A percentile compares a stretch with the other conserved stretches of the same genome.
These are phyloP conservation scores for Falco concolor DNA, from an alignment of 2,797 vertebrate genomes.

Conservation along the genomic window DNA sequence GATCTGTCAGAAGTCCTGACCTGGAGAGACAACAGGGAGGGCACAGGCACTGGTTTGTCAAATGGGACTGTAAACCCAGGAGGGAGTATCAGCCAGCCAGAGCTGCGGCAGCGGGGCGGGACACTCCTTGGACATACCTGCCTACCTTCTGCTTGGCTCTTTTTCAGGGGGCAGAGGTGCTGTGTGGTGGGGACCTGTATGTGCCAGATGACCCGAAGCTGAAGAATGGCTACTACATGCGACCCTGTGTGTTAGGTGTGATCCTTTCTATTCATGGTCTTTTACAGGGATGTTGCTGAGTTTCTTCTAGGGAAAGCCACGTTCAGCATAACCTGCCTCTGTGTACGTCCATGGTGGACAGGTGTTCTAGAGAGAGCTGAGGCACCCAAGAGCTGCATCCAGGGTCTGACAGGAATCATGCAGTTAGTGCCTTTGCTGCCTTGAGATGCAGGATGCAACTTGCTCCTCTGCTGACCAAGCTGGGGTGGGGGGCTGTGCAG, in stretches of 20 bases:
- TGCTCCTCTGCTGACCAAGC: not conserved
- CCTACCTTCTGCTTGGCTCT: not conserved
- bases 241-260: constrained; percentile 88
- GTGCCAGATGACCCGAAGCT: constrained; percentile 86
- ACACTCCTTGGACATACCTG: not conserved
- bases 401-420: not conserved
- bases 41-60: not conserved
- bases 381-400: not conserved
- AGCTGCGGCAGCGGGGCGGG: not conserved
- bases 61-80: not conserved
- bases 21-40: not conserved
- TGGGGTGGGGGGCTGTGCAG: not conserved
- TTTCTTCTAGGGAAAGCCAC: not conserved
- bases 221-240: constrained; percentile 88
- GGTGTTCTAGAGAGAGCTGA: not conserved
- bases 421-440: not conserved
- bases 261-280: not conserved
- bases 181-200: constrained; percentile 86
- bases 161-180: constrained; percentile 85
- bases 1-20: not conserved
- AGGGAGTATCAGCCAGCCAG: not conserved
- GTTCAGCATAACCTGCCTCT: not conserved
- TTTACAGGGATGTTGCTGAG: accelerated
- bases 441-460: not conserved
- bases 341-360: not conserved